Evolutionary conservation across 2,797 vertebrate species (phyloP).

Genomic region (Acanthornis magna): DNA sequence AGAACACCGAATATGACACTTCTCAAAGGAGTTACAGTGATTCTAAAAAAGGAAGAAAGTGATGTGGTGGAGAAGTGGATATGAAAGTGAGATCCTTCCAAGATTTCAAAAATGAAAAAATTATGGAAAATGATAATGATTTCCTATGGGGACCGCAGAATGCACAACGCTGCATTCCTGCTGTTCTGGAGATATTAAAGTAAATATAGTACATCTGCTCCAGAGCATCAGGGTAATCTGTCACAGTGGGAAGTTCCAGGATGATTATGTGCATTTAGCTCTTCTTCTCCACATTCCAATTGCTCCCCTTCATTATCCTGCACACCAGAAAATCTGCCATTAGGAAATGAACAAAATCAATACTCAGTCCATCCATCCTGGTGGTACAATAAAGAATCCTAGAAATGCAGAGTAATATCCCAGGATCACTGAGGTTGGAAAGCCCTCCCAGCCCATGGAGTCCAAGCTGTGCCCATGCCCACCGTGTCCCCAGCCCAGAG

Average conservation of each 20-base stretch:
- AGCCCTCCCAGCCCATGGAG: background rate
- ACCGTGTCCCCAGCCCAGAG: background rate
- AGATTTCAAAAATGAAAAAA: constrained; percentile 15
- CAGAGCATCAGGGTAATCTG: constrained; percentile 44
- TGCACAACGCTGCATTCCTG: constrained; percentile 23
- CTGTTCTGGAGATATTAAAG: constrained; percentile 71
- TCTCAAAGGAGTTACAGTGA: background rate
- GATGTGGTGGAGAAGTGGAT: background rate
- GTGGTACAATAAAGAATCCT: background rate
- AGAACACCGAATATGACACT: background rate
- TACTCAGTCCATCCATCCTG: background rate
- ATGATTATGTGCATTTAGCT: constrained; percentile 57
- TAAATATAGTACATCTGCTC: constrained; percentile 71
- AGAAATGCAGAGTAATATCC: background rate
- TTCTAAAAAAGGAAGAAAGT: background rate
- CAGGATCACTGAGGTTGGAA: background rate
- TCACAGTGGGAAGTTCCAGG: constrained; percentile 57
- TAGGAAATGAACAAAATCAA: background rate
- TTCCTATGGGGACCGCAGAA: constrained; percentile 38
- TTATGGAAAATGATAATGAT: constrained; percentile 25
- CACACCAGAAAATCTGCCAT: constrained; percentile 6
- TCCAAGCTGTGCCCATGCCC: background rate
- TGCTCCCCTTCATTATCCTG: constrained; percentile 49
- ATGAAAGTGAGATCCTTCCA: background rate
- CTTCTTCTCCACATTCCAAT: constrained; percentile 9